These are phyloP conservation scores for Sinohyriopsis cumingii DNA, from an alignment of 2,888 invertebrate genomes.

Conservation along the genomic window DNA sequence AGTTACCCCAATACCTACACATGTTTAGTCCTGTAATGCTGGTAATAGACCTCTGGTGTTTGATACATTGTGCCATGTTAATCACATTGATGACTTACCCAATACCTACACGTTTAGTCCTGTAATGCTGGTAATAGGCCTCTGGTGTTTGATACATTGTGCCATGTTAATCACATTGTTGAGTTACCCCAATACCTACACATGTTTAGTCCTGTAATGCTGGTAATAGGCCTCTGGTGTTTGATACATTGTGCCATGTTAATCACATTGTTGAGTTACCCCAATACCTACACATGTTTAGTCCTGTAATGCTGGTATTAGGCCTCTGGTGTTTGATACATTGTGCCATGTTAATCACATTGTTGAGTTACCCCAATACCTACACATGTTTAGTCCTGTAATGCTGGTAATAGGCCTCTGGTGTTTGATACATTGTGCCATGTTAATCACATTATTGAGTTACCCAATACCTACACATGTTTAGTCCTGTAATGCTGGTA, in stretches of 20 bases:
- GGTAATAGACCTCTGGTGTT: slow-evolving; percentile 31
- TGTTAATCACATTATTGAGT: too few species aligned
- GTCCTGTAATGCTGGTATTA: slow-evolving; percentile 27
- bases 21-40: slow-evolving; percentile 24
- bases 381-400: slow-evolving; percentile 29
- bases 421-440: too few species aligned
- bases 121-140: slow-evolving; percentile 26
- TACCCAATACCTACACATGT: slow-evolving; percentile 21
- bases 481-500: slow-evolving; percentile 25
- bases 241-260: too few species aligned
- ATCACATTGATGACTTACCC: too few species aligned
- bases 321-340: slow-evolving; percentile 29
- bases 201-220: slow-evolving; percentile 25
- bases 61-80: too few species aligned
- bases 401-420: slow-evolving; percentile 27
- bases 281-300: slow-evolving; percentile 24
- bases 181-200: slow-evolving; percentile 11
- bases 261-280: too few species aligned
- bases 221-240: slow-evolving; percentile 30
- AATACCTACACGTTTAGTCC: slow-evolving; percentile 25
- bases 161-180: too few species aligned
- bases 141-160: slow-evolving; percentile 32
- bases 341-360: too few species aligned
- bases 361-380: neutral
- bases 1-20: slow-evolving; percentile 13